phyloP scores from a whole-genome alignment of 2,888 invertebrate species.

The Tenthredo notha region DNA sequence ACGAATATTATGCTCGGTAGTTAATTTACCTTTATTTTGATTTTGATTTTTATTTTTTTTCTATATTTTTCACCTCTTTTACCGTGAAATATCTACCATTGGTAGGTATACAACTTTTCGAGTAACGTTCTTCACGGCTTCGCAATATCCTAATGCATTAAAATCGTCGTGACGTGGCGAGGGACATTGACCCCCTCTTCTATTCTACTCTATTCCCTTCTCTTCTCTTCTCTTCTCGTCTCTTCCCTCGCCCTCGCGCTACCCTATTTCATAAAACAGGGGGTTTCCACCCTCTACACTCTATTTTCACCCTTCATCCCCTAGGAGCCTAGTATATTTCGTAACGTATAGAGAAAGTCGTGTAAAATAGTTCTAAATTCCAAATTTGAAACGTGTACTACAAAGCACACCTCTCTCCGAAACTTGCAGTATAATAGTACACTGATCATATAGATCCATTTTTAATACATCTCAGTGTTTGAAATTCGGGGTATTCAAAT shows the following conservation, averaged over 20 bases:
- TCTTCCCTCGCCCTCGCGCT: not conserved
- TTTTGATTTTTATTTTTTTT: not conserved
- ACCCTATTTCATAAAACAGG: not conserved
- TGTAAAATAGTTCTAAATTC: not conserved
- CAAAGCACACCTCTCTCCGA: not conserved
- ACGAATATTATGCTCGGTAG: not conserved
- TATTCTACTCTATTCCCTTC: not conserved
- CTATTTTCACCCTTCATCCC: constrained; percentile 16
- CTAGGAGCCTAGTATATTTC: not conserved
- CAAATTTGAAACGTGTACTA: not conserved
- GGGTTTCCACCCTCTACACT: not conserved
- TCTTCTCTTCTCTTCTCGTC: not conserved
- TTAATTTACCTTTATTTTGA: not conserved
- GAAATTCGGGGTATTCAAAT: not conserved
- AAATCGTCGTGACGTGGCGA: constrained; percentile 23
- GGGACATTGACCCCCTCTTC: constrained; percentile 37
- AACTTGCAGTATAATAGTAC: not conserved
- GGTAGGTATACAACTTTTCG: not conserved
- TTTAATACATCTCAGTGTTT: not conserved
- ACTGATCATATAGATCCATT: not conserved
- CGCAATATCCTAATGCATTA: not conserved
- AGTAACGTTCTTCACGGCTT: not conserved
- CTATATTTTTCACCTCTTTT: not conserved
- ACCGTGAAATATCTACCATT: constrained; percentile 22
- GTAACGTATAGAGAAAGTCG: not conserved